Conservation (phyloP, 2,888 invertebrate species). For the Athripsodes cinereus region DNA sequence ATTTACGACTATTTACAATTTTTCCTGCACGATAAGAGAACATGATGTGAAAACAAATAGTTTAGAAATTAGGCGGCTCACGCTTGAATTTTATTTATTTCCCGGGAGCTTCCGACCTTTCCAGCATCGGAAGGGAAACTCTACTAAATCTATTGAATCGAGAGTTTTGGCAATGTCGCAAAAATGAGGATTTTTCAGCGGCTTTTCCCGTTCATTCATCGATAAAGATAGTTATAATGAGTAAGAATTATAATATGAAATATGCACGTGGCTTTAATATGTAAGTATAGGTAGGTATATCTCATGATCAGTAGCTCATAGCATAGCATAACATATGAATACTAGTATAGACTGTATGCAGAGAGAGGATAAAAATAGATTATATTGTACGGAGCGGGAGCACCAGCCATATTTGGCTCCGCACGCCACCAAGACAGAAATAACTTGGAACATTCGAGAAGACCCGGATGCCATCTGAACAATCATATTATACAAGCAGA, state of each 20-base stretch:
- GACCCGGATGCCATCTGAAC: constrained; percentile 2
- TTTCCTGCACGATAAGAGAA: constrained; percentile 11
- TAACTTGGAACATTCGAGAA: constrained; percentile 23
- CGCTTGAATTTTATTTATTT: neutral
- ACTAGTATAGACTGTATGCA: neutral
- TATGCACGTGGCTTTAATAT: too few species aligned
- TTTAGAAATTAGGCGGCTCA: neutral
- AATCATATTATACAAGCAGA: too few species aligned
- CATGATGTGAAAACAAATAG: constrained; percentile 8
- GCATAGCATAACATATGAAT: too few species aligned
- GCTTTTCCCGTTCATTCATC: constrained; percentile 24
- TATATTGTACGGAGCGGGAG: constrained; percentile 7
- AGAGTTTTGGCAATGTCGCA: constrained; percentile 17
- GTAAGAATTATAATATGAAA: neutral
- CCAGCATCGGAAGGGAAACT: constrained; percentile 9
- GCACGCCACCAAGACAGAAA: constrained; percentile 14
- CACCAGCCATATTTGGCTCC: constrained; percentile 25
- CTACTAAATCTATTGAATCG: constrained; percentile 5
- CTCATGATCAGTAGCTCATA: too few species aligned
- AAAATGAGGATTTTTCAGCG: constrained; percentile 3
- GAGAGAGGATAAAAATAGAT: constrained; percentile 11
- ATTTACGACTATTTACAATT: constrained; percentile 9
- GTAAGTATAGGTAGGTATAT: neutral
- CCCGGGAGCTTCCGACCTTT: constrained; percentile 4
- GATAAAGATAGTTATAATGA: constrained; percentile 6